These are phyloP conservation scores for Sthenelais limicola DNA, from an alignment of 2,888 invertebrate genomes.

Conservation along the genomic window DNA sequence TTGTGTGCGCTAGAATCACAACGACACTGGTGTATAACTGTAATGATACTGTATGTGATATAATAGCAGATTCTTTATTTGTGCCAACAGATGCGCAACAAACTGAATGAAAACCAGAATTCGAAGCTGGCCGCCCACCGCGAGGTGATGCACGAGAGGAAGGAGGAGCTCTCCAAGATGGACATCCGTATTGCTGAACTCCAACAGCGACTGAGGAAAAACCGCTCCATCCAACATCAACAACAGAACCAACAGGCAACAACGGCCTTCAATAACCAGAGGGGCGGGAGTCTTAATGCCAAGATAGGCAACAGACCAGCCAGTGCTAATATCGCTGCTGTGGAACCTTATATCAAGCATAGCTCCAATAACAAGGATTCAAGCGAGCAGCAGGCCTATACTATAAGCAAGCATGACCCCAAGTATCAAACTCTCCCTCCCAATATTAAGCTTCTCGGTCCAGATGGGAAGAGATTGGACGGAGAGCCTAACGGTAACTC, in stretches of 20 bases:
- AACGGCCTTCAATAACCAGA: slow-evolving; percentile 47
- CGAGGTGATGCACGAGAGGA: slow-evolving; percentile 88
- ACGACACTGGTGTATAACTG: too few relatives aligned
- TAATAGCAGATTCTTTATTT: neutral
- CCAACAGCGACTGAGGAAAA: slow-evolving; percentile 90
- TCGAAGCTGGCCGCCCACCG: slow-evolving; percentile 90
- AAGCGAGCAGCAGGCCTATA: slow-evolving; percentile 5
- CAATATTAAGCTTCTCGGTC: slow-evolving; percentile 82
- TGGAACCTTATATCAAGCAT: slow-evolving; percentile 65
- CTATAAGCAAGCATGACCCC: slow-evolving; percentile 84
- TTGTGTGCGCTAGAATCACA: too few relatives aligned
- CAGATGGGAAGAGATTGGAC: neutral
- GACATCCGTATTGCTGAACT: slow-evolving; percentile 94
- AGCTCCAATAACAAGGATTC: neutral
- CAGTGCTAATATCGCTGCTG: slow-evolving; percentile 69
- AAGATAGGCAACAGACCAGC: slow-evolving; percentile 34
- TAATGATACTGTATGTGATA: too few relatives aligned
- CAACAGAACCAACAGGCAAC: too few relatives aligned
- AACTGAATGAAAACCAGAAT: slow-evolving; percentile 95
- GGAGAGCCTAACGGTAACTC: slow-evolving; percentile 13
- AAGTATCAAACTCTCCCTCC: slow-evolving; percentile 94
- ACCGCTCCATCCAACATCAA: slow-evolving; percentile 74
- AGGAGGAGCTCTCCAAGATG: slow-evolving; percentile 92
- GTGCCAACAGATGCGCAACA: slow-evolving; percentile 89
- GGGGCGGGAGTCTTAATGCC: slow-evolving; percentile 49